A percentile compares a stretch with the other conserved stretches of the same genome.
Evolutionary conservation across 2,113 vertebrate genomes (phyloP).

Genomic region (Phaetusa simplex): DNA sequence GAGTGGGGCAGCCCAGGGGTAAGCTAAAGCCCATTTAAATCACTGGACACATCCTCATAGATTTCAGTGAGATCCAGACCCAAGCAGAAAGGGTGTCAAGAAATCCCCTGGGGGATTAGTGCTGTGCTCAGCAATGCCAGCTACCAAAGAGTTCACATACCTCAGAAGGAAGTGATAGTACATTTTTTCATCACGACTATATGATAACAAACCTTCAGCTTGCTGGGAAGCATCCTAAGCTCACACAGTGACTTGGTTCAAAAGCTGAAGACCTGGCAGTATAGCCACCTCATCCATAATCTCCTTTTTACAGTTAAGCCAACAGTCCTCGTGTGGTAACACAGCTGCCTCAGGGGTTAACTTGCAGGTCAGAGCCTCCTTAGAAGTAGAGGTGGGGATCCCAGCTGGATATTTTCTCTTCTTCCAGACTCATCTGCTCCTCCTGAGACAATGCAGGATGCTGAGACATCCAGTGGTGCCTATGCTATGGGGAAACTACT

Average conservation of each 20-base stretch:
- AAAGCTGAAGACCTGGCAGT: background rate
- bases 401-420: background rate
- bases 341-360: background rate
- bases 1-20: background rate
- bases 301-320: background rate
- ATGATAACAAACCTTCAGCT: background rate
- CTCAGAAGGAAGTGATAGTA: background rate
- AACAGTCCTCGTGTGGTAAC: accelerated
- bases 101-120: background rate
- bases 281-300: background rate
- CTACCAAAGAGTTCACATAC: background rate
- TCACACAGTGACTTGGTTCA: background rate
- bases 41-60: background rate
- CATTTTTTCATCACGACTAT: background rate
- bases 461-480: background rate
- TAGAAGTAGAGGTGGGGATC: background rate
- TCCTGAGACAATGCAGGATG: accelerated
- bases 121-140: background rate
- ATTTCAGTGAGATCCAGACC: background rate
- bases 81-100: background rate
- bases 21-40: background rate
- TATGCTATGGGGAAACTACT: background rate
- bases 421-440: background rate
- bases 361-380: background rate
- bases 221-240: background rate